These are phyloP conservation scores for Chloebia gouldiae DNA, from an alignment of 2,113 vertebrate species.

Conservation along the genomic window DNA sequence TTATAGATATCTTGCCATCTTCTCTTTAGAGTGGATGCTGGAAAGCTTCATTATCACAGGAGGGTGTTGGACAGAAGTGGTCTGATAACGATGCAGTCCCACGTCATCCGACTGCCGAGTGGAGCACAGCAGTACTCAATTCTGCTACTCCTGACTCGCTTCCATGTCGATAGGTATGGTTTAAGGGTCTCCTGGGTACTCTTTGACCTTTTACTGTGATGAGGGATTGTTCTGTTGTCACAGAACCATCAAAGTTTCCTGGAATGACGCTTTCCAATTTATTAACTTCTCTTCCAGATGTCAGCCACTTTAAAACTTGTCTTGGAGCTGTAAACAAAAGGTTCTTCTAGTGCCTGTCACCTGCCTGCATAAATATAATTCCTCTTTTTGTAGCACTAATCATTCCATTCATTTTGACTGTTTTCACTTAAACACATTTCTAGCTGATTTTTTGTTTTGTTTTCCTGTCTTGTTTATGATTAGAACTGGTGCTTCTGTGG, in stretches of 20 bases:
- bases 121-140: slow-evolving; percentile 90
- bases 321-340: background rate
- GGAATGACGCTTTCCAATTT: background rate
- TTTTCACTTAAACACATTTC: background rate
- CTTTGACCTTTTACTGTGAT: background rate
- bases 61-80: slow-evolving; percentile 83
- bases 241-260: background rate
- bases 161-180: slow-evolving; percentile 88
- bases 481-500: background rate
- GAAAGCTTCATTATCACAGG: slow-evolving; percentile 93
- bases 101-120: slow-evolving; percentile 76
- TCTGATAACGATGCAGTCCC: slow-evolving; percentile 89
- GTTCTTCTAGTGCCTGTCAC: background rate
- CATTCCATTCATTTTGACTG: background rate
- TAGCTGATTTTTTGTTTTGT: background rate
- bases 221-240: background rate
- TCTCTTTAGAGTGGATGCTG: slow-evolving; percentile 84
- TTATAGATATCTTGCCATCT: background rate
- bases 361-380: background rate
- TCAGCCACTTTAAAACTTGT: background rate
- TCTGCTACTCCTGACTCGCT: slow-evolving; percentile 89
- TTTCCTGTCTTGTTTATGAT: background rate
- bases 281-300: background rate
- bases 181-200: background rate
- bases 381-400: background rate